These are phyloP conservation scores for Apis dorsata DNA, from an alignment of 1,140 invertebrate species.

Conservation along the genomic window DNA sequence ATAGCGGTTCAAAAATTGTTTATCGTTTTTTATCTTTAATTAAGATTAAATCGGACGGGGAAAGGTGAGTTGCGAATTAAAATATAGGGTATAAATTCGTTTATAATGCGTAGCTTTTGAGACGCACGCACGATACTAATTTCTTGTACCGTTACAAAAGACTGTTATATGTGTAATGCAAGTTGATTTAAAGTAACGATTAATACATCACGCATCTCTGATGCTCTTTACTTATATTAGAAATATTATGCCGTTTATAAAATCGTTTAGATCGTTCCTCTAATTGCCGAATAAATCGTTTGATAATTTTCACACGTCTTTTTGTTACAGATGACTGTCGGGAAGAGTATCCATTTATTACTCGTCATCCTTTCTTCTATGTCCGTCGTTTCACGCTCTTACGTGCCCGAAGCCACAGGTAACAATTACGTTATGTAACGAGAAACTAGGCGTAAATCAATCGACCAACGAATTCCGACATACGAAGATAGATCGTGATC, in stretches of 20 bases:
- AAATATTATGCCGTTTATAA: too few species aligned
- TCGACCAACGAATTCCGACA: not conserved
- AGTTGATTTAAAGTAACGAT: constrained; percentile 42
- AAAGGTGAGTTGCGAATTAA: not conserved
- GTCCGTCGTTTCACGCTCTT: constrained; percentile 67
- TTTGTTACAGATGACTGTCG: constrained; percentile 73
- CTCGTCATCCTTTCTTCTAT: constrained; percentile 69
- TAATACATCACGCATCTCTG: constrained; percentile 9
- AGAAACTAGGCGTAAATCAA: not conserved
- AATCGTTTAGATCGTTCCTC: too few species aligned
- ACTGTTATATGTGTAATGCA: constrained; percentile 26
- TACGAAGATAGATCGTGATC: not conserved
- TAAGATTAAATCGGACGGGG: not conserved
- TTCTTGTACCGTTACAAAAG: constrained; percentile 55
- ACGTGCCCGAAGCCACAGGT: constrained; percentile 63
- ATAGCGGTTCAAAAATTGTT: too few species aligned
- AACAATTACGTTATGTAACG: constrained; percentile 47
- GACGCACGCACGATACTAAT: constrained; percentile 16
- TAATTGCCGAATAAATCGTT: not conserved
- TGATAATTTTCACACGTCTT: not conserved
- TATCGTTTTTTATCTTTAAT: too few species aligned
- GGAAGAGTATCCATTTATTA: constrained; percentile 71
- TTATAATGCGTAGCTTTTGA: constrained; percentile 34
- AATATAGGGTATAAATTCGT: not conserved
- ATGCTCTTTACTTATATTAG: not conserved